Conservation (phyloP, 2,113 vertebrate species). For the Eptatretus burgeri region DNA sequence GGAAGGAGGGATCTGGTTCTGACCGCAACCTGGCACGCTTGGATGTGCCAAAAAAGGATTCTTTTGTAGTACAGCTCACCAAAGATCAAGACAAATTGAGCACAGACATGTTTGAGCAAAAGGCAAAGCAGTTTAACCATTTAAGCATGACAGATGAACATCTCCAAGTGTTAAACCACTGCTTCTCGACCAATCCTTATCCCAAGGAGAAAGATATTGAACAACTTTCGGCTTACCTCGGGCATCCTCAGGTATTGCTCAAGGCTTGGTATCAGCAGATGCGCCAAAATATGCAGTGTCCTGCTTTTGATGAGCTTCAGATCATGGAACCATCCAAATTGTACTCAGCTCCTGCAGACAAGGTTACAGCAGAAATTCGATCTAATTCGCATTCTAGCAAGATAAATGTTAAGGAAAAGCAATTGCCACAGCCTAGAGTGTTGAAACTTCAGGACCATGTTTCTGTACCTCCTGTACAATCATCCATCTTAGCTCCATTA, state of each 20-base stretch:
- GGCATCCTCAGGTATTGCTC: not conserved
- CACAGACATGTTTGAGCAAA: conserved; percentile 1
- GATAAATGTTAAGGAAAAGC: too few relatives aligned
- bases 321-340: too few relatives aligned
- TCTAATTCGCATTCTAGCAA: too few relatives aligned
- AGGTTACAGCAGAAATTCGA: too few relatives aligned
- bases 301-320: too few relatives aligned
- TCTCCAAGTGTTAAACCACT: conserved; percentile 4
- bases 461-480: too few relatives aligned
- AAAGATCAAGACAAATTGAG: too few relatives aligned
- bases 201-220: conserved; percentile 4
- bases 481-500: too few relatives aligned
- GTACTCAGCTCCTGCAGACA: too few relatives aligned
- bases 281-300: not conserved
- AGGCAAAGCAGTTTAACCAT: conserved; percentile 1
- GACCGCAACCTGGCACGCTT: not conserved
- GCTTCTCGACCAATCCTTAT: conserved; percentile 2
- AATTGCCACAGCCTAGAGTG: too few relatives aligned
- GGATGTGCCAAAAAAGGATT: not conserved
- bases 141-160: not conserved
- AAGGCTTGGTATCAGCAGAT: conserved; percentile 5
- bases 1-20: too few relatives aligned
- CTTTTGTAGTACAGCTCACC: not conserved
- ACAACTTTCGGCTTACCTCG: conserved; percentile 4
- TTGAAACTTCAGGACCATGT: too few relatives aligned